These are phyloP conservation scores for Cylloceria caligata DNA, from an alignment of 2,888 invertebrate genomes.

Conservation along the genomic window DNA sequence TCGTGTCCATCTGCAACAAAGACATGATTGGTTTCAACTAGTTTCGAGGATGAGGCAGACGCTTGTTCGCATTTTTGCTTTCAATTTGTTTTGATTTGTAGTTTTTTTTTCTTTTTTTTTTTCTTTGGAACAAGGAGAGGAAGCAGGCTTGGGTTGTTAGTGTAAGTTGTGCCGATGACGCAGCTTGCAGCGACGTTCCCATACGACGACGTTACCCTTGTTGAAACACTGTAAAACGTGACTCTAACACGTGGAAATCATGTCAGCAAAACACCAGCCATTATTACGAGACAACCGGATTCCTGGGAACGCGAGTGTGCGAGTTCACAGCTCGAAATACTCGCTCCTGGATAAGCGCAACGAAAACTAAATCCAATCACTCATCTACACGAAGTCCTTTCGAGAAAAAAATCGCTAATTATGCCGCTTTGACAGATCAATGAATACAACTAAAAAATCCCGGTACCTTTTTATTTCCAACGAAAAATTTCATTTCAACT, in stretches of 20 bases:
- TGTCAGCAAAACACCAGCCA: slow-evolving; percentile 77
- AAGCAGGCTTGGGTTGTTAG: slow-evolving; percentile 62
- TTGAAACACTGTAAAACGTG: slow-evolving; percentile 82
- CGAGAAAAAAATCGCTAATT: slow-evolving; percentile 16
- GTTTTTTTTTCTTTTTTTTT: slow-evolving; percentile 65
- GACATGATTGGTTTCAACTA: slow-evolving; percentile 84
- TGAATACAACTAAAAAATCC: slow-evolving; percentile 28
- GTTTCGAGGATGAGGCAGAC: slow-evolving; percentile 77
- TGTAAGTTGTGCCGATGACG: slow-evolving; percentile 85
- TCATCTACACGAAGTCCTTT: slow-evolving; percentile 21
- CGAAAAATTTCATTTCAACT: slow-evolving; percentile 39
- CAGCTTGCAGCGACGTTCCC: slow-evolving; percentile 84
- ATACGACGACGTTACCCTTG: slow-evolving; percentile 82
- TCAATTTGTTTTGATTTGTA: slow-evolving; percentile 32
- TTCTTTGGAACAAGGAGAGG: slow-evolving; percentile 55
- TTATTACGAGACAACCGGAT: slow-evolving; percentile 62
- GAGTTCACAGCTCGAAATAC: slow-evolving; percentile 42
- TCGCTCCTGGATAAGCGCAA: slow-evolving; percentile 58
- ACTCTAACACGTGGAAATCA: slow-evolving; percentile 73
- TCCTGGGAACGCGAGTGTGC: slow-evolving; percentile 33
- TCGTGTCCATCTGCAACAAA: slow-evolving; percentile 96
- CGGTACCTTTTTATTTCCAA: slow-evolving; percentile 23
- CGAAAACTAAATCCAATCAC: slow-evolving; percentile 30
- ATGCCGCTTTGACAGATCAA: slow-evolving; percentile 36
- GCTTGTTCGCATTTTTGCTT: slow-evolving; percentile 44